Conservation (phyloP, 64 coral and sea anemone genomes). For the Platygyra sinensis region DNA sequence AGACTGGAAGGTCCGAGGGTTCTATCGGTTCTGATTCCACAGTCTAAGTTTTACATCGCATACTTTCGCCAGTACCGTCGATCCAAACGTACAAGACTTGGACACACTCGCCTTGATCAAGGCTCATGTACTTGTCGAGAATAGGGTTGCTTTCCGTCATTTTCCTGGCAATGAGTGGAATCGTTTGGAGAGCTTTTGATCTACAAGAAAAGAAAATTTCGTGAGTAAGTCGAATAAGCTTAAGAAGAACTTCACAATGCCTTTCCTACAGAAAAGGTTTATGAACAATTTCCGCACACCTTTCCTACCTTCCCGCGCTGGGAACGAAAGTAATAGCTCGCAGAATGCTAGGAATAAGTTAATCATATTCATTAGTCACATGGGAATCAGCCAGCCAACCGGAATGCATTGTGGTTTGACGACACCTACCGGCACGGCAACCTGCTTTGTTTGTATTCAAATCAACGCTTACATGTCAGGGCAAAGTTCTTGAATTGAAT, state of each 20-base stretch:
- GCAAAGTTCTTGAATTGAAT: conserved; percentile 4
- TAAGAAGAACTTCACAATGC: too few species aligned
- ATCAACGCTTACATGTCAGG: neutral
- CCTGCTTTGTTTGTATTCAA: too few species aligned
- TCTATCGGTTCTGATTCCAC: conserved; percentile 43
- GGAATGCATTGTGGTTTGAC: neutral
- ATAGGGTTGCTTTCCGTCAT: conserved; percentile 68
- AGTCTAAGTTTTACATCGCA: conserved; percentile 94
- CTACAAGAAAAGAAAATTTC: neutral
- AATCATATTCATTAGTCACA: neutral
- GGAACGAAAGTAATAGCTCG: neutral
- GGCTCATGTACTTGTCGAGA: conserved; percentile 70
- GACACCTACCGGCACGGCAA: too few species aligned
- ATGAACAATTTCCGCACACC: neutral
- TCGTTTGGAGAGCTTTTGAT: neutral
- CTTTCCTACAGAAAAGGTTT: too few species aligned
- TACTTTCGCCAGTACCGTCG: conserved; percentile 82
- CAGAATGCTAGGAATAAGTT: too few species aligned
- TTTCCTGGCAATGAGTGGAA: neutral
- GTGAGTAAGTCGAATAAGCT: neutral
- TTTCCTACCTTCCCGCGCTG: neutral
- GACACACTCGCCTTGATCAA: conserved; percentile 76
- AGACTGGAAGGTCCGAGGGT: conserved; percentile 69
- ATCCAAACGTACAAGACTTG: conserved; percentile 98
- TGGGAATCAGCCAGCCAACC: neutral